Evolutionary conservation across 2,113 vertebrate genomes (phyloP).

Genomic region (Fulmarus glacialis): DNA sequence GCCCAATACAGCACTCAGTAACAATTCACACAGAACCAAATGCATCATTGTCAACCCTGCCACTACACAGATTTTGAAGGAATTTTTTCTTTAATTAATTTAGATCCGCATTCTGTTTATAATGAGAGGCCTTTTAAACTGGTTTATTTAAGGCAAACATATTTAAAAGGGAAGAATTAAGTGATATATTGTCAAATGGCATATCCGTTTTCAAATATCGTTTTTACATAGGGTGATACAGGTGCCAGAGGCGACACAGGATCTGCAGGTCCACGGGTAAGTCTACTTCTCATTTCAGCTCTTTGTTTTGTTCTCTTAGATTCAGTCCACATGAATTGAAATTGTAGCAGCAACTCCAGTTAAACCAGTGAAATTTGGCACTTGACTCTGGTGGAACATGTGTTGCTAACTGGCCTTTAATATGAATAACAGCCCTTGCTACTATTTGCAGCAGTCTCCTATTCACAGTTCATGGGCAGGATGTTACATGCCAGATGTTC

Average conservation of each 20-base stretch:
- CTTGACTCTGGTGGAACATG: background rate
- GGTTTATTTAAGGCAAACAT: background rate
- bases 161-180: background rate
- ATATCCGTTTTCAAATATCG: background rate
- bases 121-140: background rate
- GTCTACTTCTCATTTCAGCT: conserved; percentile 12
- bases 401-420: background rate
- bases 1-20: background rate
- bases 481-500: background rate
- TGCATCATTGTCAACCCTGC: background rate
- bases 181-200: background rate
- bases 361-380: background rate
- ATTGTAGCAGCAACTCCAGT: background rate
- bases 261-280: conserved; percentile 84
- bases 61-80: background rate
- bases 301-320: background rate
- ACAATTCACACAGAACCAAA: background rate
- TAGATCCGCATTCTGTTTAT: background rate
- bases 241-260: conserved; percentile 91
- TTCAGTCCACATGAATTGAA: background rate
- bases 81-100: background rate
- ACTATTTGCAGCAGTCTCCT: background rate
- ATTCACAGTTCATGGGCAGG: background rate
- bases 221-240: conserved; percentile 84
- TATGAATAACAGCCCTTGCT: background rate